phyloP scores from a whole-genome alignment of 2,797 vertebrate genomes.

The Fundulus diaphanus region DNA sequence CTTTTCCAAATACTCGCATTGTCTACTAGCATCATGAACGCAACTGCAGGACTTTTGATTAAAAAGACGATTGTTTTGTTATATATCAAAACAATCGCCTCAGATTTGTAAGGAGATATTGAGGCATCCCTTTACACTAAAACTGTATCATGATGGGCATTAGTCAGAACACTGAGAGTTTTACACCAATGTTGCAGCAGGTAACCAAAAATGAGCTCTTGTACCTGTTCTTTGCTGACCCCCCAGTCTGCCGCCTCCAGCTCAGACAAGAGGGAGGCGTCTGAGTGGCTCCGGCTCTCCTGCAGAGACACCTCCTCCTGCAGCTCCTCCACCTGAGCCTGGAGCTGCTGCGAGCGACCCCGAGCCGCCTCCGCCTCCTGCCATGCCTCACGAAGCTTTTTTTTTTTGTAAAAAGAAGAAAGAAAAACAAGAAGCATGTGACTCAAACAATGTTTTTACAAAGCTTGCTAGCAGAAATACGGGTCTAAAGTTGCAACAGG shows the following conservation, averaged over 20 bases:
- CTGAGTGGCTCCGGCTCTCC: constrained; percentile 56
- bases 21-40: neutral
- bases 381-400: constrained; percentile 76
- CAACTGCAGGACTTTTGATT: neutral
- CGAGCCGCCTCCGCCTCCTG: constrained; percentile 70
- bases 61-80: neutral
- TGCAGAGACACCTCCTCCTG: constrained; percentile 78
- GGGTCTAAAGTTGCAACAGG: neutral
- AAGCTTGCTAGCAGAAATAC: neutral
- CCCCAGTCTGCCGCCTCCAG: constrained; percentile 64
- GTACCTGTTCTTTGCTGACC: constrained; percentile 78
- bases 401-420: constrained; percentile 36
- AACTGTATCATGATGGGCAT: too few species aligned
- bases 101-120: neutral
- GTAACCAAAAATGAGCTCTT: neutral
- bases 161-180: neutral
- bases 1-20: neutral
- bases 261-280: constrained; percentile 80
- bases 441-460: neutral
- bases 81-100: neutral
- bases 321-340: constrained; percentile 79
- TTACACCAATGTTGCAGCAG: neutral
- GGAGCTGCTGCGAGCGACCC: constrained; percentile 73
- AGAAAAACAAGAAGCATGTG: neutral
- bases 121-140: neutral